These are phyloP conservation scores for Nomia melanderi DNA, from an alignment of 1,140 invertebrate genomes.

Conservation along the genomic window DNA sequence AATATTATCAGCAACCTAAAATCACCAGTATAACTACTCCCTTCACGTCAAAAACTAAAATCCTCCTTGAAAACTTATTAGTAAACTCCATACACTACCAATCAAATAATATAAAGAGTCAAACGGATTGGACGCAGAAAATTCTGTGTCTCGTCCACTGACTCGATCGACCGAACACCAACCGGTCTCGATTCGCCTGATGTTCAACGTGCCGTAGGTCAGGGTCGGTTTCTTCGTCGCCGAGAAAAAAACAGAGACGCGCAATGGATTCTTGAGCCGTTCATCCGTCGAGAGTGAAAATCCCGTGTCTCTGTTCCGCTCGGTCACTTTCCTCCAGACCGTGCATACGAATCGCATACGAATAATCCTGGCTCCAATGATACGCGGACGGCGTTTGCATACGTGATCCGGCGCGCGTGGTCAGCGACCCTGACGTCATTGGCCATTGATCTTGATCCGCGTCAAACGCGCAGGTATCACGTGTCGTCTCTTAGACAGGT, in stretches of 20 bases:
- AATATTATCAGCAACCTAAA: too few species aligned
- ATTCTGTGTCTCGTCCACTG: too few species aligned
- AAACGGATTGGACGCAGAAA: too few species aligned
- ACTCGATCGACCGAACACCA: too few species aligned
- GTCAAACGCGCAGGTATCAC: conserved; percentile 22
- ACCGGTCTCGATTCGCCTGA: too few species aligned
- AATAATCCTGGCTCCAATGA: conserved; percentile 17
- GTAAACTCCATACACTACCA: too few species aligned
- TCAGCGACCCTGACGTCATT: conserved; percentile 50
- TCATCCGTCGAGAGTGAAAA: neutral
- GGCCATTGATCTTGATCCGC: conserved; percentile 53
- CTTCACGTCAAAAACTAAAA: too few species aligned
- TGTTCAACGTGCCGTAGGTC: too few species aligned
- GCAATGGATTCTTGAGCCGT: neutral
- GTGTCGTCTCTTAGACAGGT: conserved; percentile 6
- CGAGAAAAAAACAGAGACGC: neutral
- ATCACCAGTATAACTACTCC: too few species aligned
- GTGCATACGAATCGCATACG: conserved; percentile 3
- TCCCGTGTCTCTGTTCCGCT: neutral
- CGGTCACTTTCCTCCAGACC: neutral
- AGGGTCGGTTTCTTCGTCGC: too few species aligned
- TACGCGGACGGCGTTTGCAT: conserved; percentile 32
- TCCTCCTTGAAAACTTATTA: too few species aligned
- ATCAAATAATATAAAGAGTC: too few species aligned
- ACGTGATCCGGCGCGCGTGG: conserved; percentile 29